Percentiles rank a stretch among this genome's conserved stretches.
Evolutionary conservation across 2,113 vertebrate species (phyloP).

Genomic region (Hystrix brachyura): DNA sequence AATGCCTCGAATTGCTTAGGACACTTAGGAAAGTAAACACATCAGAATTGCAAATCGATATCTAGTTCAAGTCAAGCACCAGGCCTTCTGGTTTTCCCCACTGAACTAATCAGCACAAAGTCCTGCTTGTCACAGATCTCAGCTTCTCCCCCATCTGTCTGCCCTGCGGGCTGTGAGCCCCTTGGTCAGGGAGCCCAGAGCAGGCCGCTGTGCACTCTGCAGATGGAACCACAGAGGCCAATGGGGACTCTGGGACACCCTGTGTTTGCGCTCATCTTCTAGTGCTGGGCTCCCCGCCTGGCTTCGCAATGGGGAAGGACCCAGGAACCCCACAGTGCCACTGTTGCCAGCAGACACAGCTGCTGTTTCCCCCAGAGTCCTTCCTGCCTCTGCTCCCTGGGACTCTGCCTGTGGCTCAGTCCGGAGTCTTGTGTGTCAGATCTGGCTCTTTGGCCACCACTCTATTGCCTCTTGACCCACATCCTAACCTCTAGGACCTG

Average conservation of each 20-base stretch:
- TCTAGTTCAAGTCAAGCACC: neutral
- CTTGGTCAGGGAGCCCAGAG: accelerated
- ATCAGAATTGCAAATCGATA: constrained; percentile 25
- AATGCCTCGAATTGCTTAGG: neutral
- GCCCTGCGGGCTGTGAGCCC: accelerated
- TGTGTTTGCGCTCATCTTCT: neutral
- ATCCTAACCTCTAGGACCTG: neutral
- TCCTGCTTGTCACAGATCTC: accelerated
- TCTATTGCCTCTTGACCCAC: no score
- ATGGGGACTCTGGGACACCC: neutral
- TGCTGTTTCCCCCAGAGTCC: neutral
- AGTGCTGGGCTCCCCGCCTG: accelerated
- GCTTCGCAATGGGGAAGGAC: neutral
- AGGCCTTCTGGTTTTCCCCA: neutral
- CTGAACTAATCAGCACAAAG: accelerated
- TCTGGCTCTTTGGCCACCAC: no score
- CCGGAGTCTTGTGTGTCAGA: accelerated
- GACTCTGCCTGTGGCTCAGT: neutral
- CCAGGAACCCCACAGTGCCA: accelerated
- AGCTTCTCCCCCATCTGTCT: neutral
- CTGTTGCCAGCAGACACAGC: neutral
- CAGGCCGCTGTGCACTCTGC: accelerated
- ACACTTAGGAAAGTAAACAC: constrained; percentile 34
- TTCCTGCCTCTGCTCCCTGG: neutral
- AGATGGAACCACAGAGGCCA: neutral